Percentiles rank a stretch among this genome's conserved stretches.
Conservation (phyloP, 2,888 invertebrate species). For the Bellardia bayeri region DNA sequence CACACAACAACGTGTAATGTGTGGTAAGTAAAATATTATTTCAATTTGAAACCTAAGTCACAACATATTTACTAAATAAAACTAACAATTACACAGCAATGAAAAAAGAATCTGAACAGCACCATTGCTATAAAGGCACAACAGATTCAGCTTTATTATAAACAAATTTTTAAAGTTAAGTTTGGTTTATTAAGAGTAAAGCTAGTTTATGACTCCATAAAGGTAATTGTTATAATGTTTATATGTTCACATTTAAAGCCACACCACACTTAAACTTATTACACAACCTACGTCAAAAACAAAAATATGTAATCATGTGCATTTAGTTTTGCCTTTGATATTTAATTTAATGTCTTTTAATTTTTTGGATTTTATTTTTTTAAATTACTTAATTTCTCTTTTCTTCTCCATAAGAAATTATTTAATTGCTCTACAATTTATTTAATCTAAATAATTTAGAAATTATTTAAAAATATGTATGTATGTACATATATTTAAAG, state of each 20-base stretch:
- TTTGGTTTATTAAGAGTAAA: no score
- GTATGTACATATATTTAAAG: neutral
- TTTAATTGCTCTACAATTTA: slow-evolving; percentile 48
- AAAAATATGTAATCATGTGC: neutral
- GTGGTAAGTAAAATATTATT: neutral
- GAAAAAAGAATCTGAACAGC: no score
- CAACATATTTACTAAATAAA: no score
- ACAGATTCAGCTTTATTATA: no score
- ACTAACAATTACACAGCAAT: no score
- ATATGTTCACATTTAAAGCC: no score
- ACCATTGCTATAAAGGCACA: no score
- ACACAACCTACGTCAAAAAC: slow-evolving; percentile 4
- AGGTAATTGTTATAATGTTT: no score
- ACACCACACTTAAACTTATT: no score
- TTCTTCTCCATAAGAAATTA: neutral
- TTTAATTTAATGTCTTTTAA: slow-evolving; percentile 28
- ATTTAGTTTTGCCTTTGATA: slow-evolving; percentile 1
- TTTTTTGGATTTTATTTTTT: slow-evolving; percentile 29
- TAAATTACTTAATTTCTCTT: slow-evolving; percentile 58
- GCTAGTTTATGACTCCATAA: no score
- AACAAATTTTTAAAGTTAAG: no score
- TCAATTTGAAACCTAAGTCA: no score
- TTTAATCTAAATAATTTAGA: slow-evolving; percentile 21
- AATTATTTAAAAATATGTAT: neutral
- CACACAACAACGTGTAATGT: neutral